Evolutionary conservation across 1,140 invertebrate genomes (phyloP), one percentile per base, ranked within the genome.

Genomic region (Hermatobates lingyangjiaoensis): DNA sequence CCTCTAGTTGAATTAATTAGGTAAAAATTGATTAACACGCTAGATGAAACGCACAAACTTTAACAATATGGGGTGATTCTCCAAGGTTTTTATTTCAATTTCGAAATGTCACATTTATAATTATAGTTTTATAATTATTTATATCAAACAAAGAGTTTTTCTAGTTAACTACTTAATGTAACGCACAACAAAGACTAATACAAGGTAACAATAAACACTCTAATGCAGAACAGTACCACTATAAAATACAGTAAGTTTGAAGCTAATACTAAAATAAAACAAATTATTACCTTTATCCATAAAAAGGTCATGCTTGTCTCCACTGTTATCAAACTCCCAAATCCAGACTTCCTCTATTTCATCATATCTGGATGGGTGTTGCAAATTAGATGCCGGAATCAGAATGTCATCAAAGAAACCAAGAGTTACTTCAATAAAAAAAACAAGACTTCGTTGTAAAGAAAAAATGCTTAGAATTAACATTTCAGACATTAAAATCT

Each of bases 341-440:
- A 91, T 77, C 91, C 90, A 96, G 0, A 83, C 77, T 68, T 94
- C 87, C 63, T 95, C 89, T 38, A 79, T 80, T 69, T 94, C 87
- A 71, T 94, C 86, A 70, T 92, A 96, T 60, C 81, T 76, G 3
- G 87, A 89, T 14, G 89, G 89, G 67, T 92, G 81, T 67, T 91
- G 90, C 3, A 96, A 66, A 21, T 80, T 79, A 62, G 81, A 79
- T 10, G 85, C 77, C 50, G 88, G 87, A 61, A 97, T 90, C 26
- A 92, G 64, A 55, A 97, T 92, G 61, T 95, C 91, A 71, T 95
- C 91, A 67, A 95, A 97, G 68, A 95, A 95, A 52, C 87, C 89
- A 44, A 96, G 66, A 2, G 84, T 82, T 1, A 94, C 86, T 88
- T 67, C 55, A 79, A 74, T n/a, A n/a, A n/a, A n/a, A n/a, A n/a